Evolutionary conservation across 2,888 invertebrate genomes (phyloP).

Genomic region (Cerastoderma edule): DNA sequence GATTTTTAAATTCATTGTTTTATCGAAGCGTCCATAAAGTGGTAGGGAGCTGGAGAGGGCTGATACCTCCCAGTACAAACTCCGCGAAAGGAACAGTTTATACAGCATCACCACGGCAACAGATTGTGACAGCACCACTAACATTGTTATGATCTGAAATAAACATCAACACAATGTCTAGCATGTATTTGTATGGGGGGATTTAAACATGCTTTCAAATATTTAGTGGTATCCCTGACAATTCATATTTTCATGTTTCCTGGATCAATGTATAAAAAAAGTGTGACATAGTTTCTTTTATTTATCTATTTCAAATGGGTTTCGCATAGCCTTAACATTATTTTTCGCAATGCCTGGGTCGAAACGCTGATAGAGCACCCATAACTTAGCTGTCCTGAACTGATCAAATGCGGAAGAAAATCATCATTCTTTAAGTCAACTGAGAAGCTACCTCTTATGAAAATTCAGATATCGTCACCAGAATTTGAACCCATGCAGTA

Average conservation of each 20-base stretch:
- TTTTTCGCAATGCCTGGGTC: too few relatives aligned
- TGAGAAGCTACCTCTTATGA: too few relatives aligned
- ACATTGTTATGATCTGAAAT: constrained; percentile 78
- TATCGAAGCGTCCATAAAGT: constrained; percentile 72
- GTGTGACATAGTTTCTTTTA: too few relatives aligned
- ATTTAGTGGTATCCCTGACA: not conserved
- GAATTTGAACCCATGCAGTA: too few relatives aligned
- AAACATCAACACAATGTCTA: constrained; percentile 1
- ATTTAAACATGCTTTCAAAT: not conserved
- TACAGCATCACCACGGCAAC: constrained; percentile 74
- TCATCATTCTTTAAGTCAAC: too few relatives aligned
- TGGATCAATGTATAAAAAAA: not conserved
- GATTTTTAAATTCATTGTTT: constrained; percentile 72
- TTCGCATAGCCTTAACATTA: too few relatives aligned
- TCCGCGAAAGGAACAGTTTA: constrained; percentile 77
- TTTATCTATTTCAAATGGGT: too few relatives aligned
- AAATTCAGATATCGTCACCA: too few relatives aligned
- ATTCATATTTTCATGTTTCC: not conserved
- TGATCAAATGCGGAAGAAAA: too few relatives aligned
- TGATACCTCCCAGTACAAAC: constrained; percentile 82
- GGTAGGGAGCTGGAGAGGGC: constrained; percentile 79
- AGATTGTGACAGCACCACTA: constrained; percentile 77
- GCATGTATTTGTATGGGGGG: too few relatives aligned
- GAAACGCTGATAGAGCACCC: too few relatives aligned
- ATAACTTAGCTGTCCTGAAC: too few relatives aligned